Base-by-base conservation (phyloP, 2,888 invertebrate genomes). In the Mythimna loreyi region DNA sequence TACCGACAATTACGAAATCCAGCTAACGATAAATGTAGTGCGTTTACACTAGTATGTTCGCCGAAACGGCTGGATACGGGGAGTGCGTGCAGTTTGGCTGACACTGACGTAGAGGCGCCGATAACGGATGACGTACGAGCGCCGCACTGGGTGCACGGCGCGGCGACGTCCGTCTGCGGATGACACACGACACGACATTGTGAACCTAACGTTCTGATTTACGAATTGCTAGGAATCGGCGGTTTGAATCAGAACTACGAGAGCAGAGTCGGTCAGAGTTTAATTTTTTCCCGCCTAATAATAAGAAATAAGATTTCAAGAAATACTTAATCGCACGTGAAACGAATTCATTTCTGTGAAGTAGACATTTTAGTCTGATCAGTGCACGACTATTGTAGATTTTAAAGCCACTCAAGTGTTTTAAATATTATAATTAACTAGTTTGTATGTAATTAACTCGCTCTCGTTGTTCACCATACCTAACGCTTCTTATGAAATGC, bases 101-200 rank as follows among this genome's bases (percentile, higher is more conserved):
- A 92, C 93, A 91, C 85, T 93, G 93, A 94, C 93, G 89, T 89
- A 94, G 87, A 88, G 81, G 68, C 80, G 85, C 86, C 90, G 93
- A 93, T 94, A 94, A 92, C 89, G 87, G 84, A 92, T 94, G 94
- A 95, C 92, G 89, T 91, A 93, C 86, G 90, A 86, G 87, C 58
- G 28, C 21, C 36, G 84, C 88, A 88, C 81, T 91, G 93, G 93
- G 93, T 93, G 93, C 92, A 84, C 33, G 55, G 19, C 19, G 33
- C 55, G 23, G 21, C 85, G 81, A 88, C 84, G 86, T 87, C 86
- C 86, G 90, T 87, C 85, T 85, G 88, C 84, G 85, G 80, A 85
- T 92, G 85, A 83, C 81, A 77, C 67, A 79, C 78, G 65, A 70
- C 77, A 80, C 65, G 80, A 63, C 65, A 77, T 45, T 49, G 61